Evolutionary conservation across 2,113 vertebrate species (phyloP).

Genomic region (Leptobrachium ailaonicum): DNA sequence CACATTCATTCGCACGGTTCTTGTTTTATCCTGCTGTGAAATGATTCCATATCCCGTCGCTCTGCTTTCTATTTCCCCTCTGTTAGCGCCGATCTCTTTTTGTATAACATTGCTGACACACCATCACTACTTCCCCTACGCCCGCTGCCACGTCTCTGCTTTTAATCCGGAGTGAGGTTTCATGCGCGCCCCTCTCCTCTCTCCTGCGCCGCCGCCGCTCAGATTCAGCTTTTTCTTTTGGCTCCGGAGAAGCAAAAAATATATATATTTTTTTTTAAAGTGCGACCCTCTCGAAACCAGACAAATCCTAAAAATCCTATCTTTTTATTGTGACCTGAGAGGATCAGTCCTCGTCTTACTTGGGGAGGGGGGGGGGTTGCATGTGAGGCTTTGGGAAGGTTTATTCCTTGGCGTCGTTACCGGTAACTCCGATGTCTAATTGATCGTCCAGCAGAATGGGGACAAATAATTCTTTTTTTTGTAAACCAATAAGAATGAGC

Average conservation of each 20-base stretch:
- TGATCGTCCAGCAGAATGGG: too few species aligned
- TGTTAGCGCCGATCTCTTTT: background rate
- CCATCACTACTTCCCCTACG: background rate
- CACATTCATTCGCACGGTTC: too few species aligned
- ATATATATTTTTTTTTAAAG: background rate
- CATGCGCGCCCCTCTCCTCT: slow-evolving; percentile 19
- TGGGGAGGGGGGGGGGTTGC: too few species aligned
- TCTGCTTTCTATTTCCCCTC: background rate
- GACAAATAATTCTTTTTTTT: too few species aligned
- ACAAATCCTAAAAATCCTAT: background rate
- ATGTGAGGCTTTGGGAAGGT: too few species aligned
- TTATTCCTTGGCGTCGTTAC: too few species aligned
- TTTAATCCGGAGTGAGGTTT: slow-evolving; percentile 19
- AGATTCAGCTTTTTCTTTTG: slow-evolving; percentile 21
- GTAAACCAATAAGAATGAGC: too few species aligned
- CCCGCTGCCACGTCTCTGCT: background rate
- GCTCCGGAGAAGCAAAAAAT: background rate
- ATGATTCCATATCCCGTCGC: background rate
- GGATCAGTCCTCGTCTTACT: too few species aligned
- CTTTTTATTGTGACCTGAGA: too few species aligned
- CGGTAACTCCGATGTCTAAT: too few species aligned
- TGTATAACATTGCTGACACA: slow-evolving; percentile 14
- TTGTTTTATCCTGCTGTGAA: background rate
- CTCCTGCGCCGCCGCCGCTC: background rate
- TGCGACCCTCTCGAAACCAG: background rate